Evolutionary conservation across 1,140 invertebrate species (phyloP).

Genomic region (Luehdorfia chinensis): DNA sequence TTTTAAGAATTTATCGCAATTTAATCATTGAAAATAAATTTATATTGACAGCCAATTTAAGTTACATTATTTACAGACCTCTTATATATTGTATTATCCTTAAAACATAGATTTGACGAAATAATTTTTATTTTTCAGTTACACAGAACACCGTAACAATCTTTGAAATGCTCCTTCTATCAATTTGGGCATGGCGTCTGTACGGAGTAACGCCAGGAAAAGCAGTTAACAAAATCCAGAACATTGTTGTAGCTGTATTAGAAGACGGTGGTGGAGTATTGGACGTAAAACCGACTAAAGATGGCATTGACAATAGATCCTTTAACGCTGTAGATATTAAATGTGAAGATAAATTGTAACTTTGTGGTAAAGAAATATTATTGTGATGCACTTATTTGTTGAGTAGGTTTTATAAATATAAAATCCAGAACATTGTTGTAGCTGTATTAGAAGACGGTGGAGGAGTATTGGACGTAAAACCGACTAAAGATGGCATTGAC

Average conservation of each 20-base stretch:
- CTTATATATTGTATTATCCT: too few species aligned
- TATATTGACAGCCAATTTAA: too few species aligned
- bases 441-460: constrained; percentile 49
- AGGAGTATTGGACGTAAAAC: constrained; percentile 42
- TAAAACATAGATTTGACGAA: too few species aligned
- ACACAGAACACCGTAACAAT: constrained; percentile 79
- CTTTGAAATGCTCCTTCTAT: constrained; percentile 79
- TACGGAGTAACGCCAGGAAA: constrained; percentile 74
- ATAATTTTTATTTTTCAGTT: constrained; percentile 68
- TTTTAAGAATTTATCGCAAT: too few species aligned
- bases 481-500: constrained; percentile 52
- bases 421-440: constrained; percentile 46
- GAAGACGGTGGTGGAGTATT: constrained; percentile 40
- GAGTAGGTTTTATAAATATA: too few species aligned
- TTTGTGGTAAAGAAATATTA: background rate
- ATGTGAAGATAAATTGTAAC: constrained; percentile 8
- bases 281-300: constrained; percentile 61
- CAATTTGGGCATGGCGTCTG: constrained; percentile 75
- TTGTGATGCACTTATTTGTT: too few species aligned
- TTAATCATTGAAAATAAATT: too few species aligned
- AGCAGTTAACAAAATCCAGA: constrained; percentile 38
- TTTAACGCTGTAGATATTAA: constrained; percentile 25
- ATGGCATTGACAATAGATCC: constrained; percentile 37
- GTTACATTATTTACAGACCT: too few species aligned
- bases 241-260: constrained; percentile 46